These are phyloP conservation scores for Tyrophagus putrescentiae DNA, from an alignment of 1,140 invertebrate genomes.

Conservation along the genomic window DNA sequence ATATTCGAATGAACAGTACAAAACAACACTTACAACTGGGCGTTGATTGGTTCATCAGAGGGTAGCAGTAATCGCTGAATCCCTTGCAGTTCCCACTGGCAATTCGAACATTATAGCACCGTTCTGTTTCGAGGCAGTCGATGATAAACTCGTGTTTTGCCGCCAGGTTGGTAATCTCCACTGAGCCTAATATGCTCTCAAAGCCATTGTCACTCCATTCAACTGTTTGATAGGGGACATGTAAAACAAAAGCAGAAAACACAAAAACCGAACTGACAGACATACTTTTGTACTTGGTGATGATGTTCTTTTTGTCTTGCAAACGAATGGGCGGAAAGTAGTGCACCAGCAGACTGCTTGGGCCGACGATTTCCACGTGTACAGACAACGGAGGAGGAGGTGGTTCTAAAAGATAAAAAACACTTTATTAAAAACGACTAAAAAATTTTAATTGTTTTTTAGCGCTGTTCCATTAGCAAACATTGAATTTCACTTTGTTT, in stretches of 20 bases:
- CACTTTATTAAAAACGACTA: slow-evolving; percentile 21
- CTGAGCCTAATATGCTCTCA: slow-evolving; percentile 52
- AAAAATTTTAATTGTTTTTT: slow-evolving; percentile 7
- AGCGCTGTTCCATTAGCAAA: no score
- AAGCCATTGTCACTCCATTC: slow-evolving; percentile 65
- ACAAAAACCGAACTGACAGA: background rate
- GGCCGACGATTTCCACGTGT: slow-evolving; percentile 63
- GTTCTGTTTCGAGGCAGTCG: slow-evolving; percentile 53
- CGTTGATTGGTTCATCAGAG: slow-evolving; percentile 37
- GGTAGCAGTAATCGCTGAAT: slow-evolving; percentile 36
- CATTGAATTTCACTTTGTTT: no score
- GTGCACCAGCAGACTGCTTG: slow-evolving; percentile 53
- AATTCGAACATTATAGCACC: slow-evolving; percentile 70
- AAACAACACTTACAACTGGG: slow-evolving; percentile 60
- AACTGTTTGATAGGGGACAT: slow-evolving; percentile 31
- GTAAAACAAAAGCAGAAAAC: background rate
- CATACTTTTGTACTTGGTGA: slow-evolving; percentile 75
- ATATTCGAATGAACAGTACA: slow-evolving; percentile 8
- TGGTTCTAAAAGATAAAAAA: slow-evolving; percentile 38
- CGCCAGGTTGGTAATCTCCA: slow-evolving; percentile 49
- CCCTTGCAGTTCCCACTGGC: slow-evolving; percentile 69
- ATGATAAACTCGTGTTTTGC: slow-evolving; percentile 39
- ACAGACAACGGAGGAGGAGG: slow-evolving; percentile 62
- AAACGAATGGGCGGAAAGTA: slow-evolving; percentile 49
- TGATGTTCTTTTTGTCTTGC: slow-evolving; percentile 49